Base-by-base conservation (phyloP, 2,113 vertebrate species). In the Fregata magnificens region DNA sequence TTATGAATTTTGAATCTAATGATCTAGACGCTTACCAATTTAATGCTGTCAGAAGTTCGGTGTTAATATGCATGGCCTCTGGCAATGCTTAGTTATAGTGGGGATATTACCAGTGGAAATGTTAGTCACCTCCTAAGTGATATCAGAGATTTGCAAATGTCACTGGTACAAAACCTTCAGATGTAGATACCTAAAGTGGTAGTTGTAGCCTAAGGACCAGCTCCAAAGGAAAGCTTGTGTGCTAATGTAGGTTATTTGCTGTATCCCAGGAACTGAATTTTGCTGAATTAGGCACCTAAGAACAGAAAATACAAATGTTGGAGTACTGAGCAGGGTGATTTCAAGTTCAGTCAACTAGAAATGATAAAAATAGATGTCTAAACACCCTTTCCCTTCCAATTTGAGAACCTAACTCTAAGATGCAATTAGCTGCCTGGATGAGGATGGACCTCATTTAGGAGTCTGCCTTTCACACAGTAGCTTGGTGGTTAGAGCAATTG, bases 81-180 rank as follows among this genome's bases (percentile, higher is more conserved):
- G 24, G 91, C 93, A 89, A 90, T 52, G n/a, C 61, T 93, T 90
- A 91, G 70, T 91, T 91, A 53, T 69, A 93, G 47, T 7, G 20
- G 15, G 28, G 28, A 82, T 91, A 77, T 94, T 93, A 95, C 44
- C 40, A 82, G 82, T 93, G 66, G 87, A 96, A 96, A 94, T 94
- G 87, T 95, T 96, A 95, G 84, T 95, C 84, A 96, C 87, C 70
- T 89, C 73, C 53, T 82, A 91, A 96, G 58, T 80, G 84, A 49
- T 87, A 90, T 59, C 47, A 86, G 73, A 94, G 78, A 72, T 90
- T 72, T 95, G 44, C 52, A 95, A 94, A 94, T 94, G 85, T 91
- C 82, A 85, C 13, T 88, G 45, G 25, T 53, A 82, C 49, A 87
- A 96, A 95, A 82, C 36, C 44, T 87, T 85, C 29, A 67, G 14